Conservation (phyloP, 2,888 invertebrate species). For the Drosophila paracracens region DNA sequence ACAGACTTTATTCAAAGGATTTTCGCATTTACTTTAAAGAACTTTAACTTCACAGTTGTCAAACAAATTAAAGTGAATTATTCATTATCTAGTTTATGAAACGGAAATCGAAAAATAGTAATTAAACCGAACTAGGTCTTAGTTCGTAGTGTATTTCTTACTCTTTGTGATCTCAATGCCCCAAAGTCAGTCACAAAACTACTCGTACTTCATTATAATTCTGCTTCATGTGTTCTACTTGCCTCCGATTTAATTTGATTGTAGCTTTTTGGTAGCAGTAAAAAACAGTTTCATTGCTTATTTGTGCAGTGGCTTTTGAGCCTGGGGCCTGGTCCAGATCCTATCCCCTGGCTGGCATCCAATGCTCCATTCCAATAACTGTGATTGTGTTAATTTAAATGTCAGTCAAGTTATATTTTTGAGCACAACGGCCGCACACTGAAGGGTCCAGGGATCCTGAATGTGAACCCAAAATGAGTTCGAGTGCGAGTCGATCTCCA, state of each 20-base stretch:
- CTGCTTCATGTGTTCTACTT: slow-evolving; percentile 22
- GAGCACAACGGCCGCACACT: slow-evolving; percentile 53
- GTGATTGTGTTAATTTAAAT: slow-evolving; percentile 81
- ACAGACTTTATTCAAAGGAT: not conserved
- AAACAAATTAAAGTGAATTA: not conserved
- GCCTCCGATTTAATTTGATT: slow-evolving; percentile 44
- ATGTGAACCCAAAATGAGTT: slow-evolving; percentile 28
- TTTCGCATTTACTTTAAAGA: not conserved
- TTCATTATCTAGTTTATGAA: not conserved
- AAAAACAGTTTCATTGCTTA: slow-evolving; percentile 65
- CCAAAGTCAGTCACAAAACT: slow-evolving; percentile 22
- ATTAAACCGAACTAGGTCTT: not conserved
- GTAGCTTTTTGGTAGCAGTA: slow-evolving; percentile 37
- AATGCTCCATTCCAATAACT: slow-evolving; percentile 78
- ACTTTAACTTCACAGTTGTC: not conserved
- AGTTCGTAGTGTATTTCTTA: slow-evolving; percentile 2
- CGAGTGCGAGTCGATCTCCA: slow-evolving; percentile 39
- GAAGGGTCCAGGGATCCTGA: slow-evolving; percentile 25
- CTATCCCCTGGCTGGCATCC: slow-evolving; percentile 44
- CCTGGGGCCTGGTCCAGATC: slow-evolving; percentile 17
- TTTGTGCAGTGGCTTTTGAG: slow-evolving; percentile 56
- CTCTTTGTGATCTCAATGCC: slow-evolving; percentile 3
- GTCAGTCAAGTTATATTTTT: slow-evolving; percentile 81
- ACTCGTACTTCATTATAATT: slow-evolving; percentile 49
- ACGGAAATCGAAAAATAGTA: not conserved